Percentiles rank a stretch among this genome's conserved stretches.
These are phyloP conservation scores for Zenarchopterus dispar DNA, from an alignment of 2,797 vertebrate species.

Conservation along the genomic window DNA sequence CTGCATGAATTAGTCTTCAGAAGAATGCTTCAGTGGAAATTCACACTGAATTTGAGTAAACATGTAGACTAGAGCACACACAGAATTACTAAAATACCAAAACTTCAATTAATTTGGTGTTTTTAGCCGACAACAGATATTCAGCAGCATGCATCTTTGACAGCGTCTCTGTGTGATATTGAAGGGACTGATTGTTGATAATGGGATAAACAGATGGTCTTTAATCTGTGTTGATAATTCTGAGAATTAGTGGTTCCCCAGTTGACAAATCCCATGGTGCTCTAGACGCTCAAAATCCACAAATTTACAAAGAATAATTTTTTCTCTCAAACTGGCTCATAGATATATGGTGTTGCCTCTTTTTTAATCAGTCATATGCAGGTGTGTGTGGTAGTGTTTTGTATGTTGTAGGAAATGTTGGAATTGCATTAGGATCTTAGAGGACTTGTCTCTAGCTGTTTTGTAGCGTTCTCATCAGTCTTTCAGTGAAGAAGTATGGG, in stretches of 20 bases:
- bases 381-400: conserved; percentile 16
- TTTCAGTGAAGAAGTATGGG: conserved; percentile 56
- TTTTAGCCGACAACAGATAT: conserved; percentile 11
- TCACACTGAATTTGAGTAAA: no score
- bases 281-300: conserved; percentile 8
- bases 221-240: conserved; percentile 40
- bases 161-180: conserved; percentile 33
- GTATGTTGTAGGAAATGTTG: conserved; percentile 16
- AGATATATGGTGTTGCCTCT: neutral
- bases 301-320: neutral
- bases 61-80: no score
- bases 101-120: neutral
- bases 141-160: conserved; percentile 21
- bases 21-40: conserved; percentile 9
- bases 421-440: conserved; percentile 22
- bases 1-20: conserved; percentile 42
- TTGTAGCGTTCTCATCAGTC: conserved; percentile 38
- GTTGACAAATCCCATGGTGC: conserved; percentile 28
- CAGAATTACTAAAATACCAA: no score
- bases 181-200: conserved; percentile 36
- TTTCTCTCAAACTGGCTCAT: neutral
- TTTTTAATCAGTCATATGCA: conserved; percentile 11
- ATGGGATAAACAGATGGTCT: conserved; percentile 49
- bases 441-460: conserved; percentile 44
- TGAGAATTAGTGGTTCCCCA: conserved; percentile 28